Evolutionary conservation across 2,113 vertebrate species (phyloP).

Genomic region (Atrichornis clamosus): DNA sequence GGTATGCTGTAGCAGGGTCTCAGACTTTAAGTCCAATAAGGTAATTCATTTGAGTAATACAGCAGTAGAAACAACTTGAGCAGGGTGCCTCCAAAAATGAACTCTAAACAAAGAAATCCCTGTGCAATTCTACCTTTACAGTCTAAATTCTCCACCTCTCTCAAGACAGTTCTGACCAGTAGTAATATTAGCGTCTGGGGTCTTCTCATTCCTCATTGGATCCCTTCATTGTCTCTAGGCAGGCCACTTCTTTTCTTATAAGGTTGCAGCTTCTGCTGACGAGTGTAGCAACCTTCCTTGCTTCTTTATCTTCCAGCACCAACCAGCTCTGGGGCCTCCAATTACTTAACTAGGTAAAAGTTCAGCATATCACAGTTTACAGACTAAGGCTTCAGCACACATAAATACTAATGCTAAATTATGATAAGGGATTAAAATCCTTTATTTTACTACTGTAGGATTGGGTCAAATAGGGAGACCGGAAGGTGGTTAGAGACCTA

Average conservation of each 20-base stretch:
- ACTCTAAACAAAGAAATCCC: not conserved
- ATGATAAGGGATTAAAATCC: not conserved
- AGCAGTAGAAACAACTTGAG: not conserved
- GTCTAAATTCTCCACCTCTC: not conserved
- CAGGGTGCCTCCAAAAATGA: not conserved
- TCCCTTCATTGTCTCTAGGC: not conserved
- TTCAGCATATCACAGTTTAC: too few relatives aligned
- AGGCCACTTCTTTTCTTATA: not conserved
- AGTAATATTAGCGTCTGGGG: not conserved
- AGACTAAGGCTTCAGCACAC: not conserved
- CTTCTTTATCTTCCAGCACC: not conserved
- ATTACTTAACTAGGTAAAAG: not conserved
- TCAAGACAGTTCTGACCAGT: not conserved
- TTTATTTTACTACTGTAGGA: not conserved
- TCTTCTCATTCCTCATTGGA: not conserved
- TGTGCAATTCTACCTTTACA: not conserved
- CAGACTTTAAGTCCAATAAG: not conserved
- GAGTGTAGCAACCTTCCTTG: not conserved
- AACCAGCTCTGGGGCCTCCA: not conserved
- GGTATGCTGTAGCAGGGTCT: not conserved
- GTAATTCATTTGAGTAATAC: not conserved
- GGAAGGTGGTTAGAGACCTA: not conserved
- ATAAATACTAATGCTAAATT: not conserved
- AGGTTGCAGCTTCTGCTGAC: not conserved
- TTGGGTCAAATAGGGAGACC: not conserved